Conservation (phyloP, 2,797 vertebrate genomes). For the Dallia pectoralis region DNA sequence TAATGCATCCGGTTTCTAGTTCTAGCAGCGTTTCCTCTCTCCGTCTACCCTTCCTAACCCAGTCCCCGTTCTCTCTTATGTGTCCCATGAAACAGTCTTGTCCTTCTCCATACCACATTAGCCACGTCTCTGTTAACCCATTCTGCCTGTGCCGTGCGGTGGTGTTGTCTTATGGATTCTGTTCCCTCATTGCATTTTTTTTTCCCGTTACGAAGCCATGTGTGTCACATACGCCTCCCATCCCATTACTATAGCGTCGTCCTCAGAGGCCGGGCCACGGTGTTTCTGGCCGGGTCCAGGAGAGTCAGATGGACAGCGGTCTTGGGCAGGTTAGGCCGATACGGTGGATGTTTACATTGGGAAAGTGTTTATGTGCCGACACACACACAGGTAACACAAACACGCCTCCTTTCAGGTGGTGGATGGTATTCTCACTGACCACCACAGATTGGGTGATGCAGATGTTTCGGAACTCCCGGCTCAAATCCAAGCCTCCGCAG, state of each 20-base stretch:
- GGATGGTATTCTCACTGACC: not conserved
- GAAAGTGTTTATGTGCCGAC: too few species aligned
- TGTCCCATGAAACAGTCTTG: conserved; percentile 64
- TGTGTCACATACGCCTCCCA: conserved; percentile 80
- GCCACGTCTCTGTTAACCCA: conserved; percentile 73
- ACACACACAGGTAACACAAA: not conserved
- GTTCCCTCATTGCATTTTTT: conserved; percentile 78
- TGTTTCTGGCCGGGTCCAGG: conserved; percentile 40
- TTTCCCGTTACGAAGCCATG: conserved; percentile 71
- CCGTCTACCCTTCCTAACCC: conserved; percentile 65
- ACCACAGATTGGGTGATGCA: conserved; percentile 17
- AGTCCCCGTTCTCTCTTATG: conserved; percentile 63
- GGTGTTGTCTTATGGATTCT: conserved; percentile 71
- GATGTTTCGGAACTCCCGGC: conserved; percentile 29
- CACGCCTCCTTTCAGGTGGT: not conserved
- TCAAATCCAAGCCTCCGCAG: conserved; percentile 12
- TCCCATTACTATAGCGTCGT: conserved; percentile 83
- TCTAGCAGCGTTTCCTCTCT: conserved; percentile 43
- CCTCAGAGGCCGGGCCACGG: conserved; percentile 44
- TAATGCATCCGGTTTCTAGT: conserved; percentile 49
- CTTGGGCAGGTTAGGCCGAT: conserved; percentile 60
- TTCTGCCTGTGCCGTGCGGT: conserved; percentile 74
- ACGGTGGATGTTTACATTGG: not conserved
- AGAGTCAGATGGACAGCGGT: conserved; percentile 44
- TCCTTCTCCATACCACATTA: conserved; percentile 67